Evolutionary conservation across 2,888 invertebrate species (phyloP).

Genomic region (Lasioglossum villosulum): DNA sequence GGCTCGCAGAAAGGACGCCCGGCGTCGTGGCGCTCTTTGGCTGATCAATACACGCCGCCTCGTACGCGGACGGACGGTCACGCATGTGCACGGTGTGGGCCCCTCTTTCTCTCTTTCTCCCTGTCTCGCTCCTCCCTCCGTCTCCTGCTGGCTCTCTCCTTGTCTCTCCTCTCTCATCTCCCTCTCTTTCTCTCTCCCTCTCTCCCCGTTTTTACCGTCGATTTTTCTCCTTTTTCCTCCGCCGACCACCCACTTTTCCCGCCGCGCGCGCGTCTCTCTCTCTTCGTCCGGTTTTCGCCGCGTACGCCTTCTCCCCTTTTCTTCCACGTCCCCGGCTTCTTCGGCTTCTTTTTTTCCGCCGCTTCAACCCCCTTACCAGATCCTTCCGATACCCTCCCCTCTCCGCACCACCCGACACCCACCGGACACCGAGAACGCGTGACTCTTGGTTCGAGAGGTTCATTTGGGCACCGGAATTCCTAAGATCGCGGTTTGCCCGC

Average conservation of each 20-base stretch:
- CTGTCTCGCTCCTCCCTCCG: constrained; percentile 41
- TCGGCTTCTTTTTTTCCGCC: constrained; percentile 20
- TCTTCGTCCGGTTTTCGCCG: constrained; percentile 48
- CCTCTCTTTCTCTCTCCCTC: constrained; percentile 25
- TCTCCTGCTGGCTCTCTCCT: not conserved
- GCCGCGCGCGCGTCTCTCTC: constrained; percentile 38
- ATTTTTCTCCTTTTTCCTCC: constrained; percentile 47
- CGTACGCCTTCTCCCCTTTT: constrained; percentile 48
- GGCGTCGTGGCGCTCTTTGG: constrained; percentile 84
- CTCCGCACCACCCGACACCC: not conserved
- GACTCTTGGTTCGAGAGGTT: constrained; percentile 27
- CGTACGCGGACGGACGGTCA: constrained; percentile 84
- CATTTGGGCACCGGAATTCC: constrained; percentile 15
- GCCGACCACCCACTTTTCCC: constrained; percentile 50
- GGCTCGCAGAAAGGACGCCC: constrained; percentile 84
- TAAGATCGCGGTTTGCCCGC: constrained; percentile 1
- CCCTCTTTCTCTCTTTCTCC: constrained; percentile 54
- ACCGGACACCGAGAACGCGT: constrained; percentile 46
- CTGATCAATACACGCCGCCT: constrained; percentile 84
- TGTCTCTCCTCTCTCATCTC: constrained; percentile 44
- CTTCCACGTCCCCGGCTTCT: constrained; percentile 47
- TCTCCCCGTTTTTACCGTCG: constrained; percentile 47
- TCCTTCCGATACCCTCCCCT: constrained; percentile 30
- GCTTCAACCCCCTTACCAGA: constrained; percentile 11
- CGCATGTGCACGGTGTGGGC: constrained; percentile 83